Percentiles rank a stretch among this genome's conserved stretches.
phyloP scores from a whole-genome alignment of 2,888 invertebrate species.

The Malthinus seriepunctatus region DNA sequence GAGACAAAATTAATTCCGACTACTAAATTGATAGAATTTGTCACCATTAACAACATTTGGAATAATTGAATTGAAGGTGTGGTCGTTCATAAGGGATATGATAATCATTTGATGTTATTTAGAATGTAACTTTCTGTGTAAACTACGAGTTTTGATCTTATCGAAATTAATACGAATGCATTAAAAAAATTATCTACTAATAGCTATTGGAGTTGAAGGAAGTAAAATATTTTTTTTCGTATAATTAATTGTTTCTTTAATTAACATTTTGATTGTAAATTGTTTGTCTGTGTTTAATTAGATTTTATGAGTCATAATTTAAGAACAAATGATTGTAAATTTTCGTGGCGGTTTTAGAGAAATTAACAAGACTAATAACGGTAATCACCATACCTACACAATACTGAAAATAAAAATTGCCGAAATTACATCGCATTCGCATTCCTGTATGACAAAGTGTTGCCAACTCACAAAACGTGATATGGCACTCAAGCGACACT shows the following conservation, averaged over 20 bases:
- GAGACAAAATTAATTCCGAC: too few relatives aligned
- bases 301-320: conserved; percentile 23
- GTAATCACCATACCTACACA: conserved; percentile 41
- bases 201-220: not conserved
- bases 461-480: conserved; percentile 42
- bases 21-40: conserved; percentile 17
- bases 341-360: conserved; percentile 29
- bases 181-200: not conserved
- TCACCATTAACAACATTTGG: conserved; percentile 14
- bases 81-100: conserved; percentile 18
- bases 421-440: conserved; percentile 44
- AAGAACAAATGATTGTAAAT: conserved; percentile 28
- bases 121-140: conserved; percentile 17
- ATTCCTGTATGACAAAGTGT: conserved; percentile 44
- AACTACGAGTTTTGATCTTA: conserved; percentile 14
- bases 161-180: conserved; percentile 10
- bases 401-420: conserved; percentile 42
- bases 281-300: not conserved
- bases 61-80: conserved; percentile 19
- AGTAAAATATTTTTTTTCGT: not conserved
- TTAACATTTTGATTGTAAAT: too few relatives aligned
- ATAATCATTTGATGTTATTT: conserved; percentile 18
- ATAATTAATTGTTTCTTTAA: too few relatives aligned
- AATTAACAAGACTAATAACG: conserved; percentile 40
- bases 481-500: conserved; percentile 44